Percentiles rank a stretch among this genome's conserved stretches.
Conservation (phyloP, 1,140 invertebrate genomes). For the Aphelenchoides besseyi region DNA sequence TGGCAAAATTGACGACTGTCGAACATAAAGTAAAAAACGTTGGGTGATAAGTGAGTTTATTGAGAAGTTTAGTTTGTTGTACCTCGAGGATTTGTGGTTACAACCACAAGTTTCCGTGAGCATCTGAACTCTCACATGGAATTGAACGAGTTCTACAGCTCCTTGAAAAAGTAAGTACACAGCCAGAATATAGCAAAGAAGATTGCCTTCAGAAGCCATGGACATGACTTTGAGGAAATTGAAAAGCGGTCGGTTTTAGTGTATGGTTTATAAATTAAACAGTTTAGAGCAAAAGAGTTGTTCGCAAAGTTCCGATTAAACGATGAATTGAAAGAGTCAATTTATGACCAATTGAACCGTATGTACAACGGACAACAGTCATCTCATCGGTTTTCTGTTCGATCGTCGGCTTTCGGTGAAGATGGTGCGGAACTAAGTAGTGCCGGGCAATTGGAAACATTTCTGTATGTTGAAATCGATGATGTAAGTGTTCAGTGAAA, state of each 20-base stretch:
- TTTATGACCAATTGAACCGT: constrained; percentile 20
- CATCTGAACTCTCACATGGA: constrained; percentile 64
- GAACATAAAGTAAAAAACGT: not conserved
- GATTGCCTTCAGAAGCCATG: too few relatives aligned
- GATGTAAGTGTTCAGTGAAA: constrained; percentile 40
- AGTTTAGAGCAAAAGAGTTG: not conserved
- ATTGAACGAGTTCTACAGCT: constrained; percentile 38
- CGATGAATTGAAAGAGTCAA: constrained; percentile 3
- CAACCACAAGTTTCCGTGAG: constrained; percentile 67
- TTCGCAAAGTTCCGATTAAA: too few relatives aligned
- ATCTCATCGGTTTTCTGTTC: constrained; percentile 65
- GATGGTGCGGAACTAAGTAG: constrained; percentile 75
- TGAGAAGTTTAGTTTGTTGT: constrained; percentile 64
- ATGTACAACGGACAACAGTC: constrained; percentile 48
- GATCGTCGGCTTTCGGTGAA: constrained; percentile 73
- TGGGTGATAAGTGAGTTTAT: not conserved
- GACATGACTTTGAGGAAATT: not conserved
- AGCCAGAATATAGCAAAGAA: too few relatives aligned
- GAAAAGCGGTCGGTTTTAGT: not conserved
- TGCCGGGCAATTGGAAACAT: constrained; percentile 79
- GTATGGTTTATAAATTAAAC: not conserved
- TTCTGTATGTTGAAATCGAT: constrained; percentile 69
- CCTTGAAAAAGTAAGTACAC: constrained; percentile 21
- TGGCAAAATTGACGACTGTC: constrained; percentile 25
- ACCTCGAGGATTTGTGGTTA: constrained; percentile 70